A percentile compares a stretch with the other conserved stretches of the same genome.
Evolutionary conservation across 2,888 invertebrate species (phyloP).

Genomic region (Taenaris catops): DNA sequence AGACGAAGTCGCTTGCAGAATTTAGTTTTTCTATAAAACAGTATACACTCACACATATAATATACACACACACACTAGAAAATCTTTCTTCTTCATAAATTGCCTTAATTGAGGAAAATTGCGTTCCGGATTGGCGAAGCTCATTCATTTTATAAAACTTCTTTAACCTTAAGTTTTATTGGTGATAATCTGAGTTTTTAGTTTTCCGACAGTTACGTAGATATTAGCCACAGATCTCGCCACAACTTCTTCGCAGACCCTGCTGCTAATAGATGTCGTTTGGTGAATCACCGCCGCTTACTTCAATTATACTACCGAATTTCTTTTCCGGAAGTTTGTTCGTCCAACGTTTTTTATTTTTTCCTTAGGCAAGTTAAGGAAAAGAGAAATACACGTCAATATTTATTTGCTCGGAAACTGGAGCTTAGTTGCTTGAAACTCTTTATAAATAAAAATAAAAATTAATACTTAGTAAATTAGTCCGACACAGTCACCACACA

Average conservation of each 20-base stretch:
- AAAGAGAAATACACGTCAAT: too few relatives aligned
- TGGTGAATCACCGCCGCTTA: slow-evolving; percentile 12
- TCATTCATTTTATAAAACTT: neutral
- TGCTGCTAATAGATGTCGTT: slow-evolving; percentile 15
- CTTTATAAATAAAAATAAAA: too few relatives aligned
- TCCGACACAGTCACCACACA: too few relatives aligned
- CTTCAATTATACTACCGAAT: slow-evolving; percentile 9
- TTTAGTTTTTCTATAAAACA: too few relatives aligned
- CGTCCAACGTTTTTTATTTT: slow-evolving; percentile 5
- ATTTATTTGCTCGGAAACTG: too few relatives aligned
- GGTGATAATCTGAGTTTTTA: slow-evolving; percentile 12
- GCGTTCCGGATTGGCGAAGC: neutral
- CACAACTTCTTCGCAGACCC: slow-evolving; percentile 9
- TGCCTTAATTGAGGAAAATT: too few relatives aligned
- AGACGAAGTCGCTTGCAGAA: too few relatives aligned
- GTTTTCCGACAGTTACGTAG: slow-evolving; percentile 1
- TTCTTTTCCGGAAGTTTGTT: slow-evolving; percentile 7
- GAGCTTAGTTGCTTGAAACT: too few relatives aligned
- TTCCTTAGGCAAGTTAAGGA: slow-evolving; percentile 1
- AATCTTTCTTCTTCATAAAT: too few relatives aligned
- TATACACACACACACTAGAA: too few relatives aligned
- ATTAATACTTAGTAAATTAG: too few relatives aligned
- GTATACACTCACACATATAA: too few relatives aligned
- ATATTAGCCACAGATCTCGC: slow-evolving; percentile 10
- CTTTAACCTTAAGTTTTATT: slow-evolving; percentile 5